These are phyloP conservation scores for Ectemnius cavifrons DNA, from an alignment of 2,888 invertebrate species.

Conservation along the genomic window DNA sequence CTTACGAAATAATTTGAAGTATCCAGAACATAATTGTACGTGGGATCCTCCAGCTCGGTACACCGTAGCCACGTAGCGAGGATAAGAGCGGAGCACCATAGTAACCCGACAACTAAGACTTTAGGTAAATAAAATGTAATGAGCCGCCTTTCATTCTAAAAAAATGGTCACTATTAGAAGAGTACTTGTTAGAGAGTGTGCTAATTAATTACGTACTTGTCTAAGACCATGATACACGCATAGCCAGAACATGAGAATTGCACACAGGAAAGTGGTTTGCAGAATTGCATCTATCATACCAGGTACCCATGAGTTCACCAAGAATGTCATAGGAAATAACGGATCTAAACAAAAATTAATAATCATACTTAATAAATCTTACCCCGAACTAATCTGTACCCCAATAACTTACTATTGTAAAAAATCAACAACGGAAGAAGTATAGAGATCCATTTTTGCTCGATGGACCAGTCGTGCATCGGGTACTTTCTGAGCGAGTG, in stretches of 20 bases:
- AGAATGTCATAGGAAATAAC: slow-evolving; percentile 92
- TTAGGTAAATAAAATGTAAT: slow-evolving; percentile 95
- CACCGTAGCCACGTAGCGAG: slow-evolving; percentile 94
- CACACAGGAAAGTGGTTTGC: slow-evolving; percentile 93
- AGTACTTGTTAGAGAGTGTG: not conserved
- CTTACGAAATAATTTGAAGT: slow-evolving; percentile 90
- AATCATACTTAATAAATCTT: slow-evolving; percentile 5
- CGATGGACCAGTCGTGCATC: slow-evolving; percentile 96
- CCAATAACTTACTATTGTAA: slow-evolving; percentile 89
- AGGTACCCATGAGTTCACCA: slow-evolving; percentile 93
- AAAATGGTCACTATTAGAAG: slow-evolving; percentile 10
- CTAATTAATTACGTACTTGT: slow-evolving; percentile 81
- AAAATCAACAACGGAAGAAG: slow-evolving; percentile 91
- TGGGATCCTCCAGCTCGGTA: slow-evolving; percentile 93
- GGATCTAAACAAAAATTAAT: slow-evolving; percentile 86
- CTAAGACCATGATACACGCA: slow-evolving; percentile 96
- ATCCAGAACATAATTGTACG: slow-evolving; percentile 93
- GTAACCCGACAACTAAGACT: slow-evolving; percentile 89
- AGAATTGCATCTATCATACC: slow-evolving; percentile 94
- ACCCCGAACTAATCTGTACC: not conserved
- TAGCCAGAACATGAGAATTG: slow-evolving; percentile 95
- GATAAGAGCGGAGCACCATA: slow-evolving; percentile 92
- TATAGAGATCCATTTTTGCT: slow-evolving; percentile 97
- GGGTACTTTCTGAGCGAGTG: slow-evolving; percentile 92
- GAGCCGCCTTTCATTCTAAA: slow-evolving; percentile 91